Evolutionary conservation across 2,797 vertebrate species (phyloP).

Genomic region (Bovichtus diacanthus): DNA sequence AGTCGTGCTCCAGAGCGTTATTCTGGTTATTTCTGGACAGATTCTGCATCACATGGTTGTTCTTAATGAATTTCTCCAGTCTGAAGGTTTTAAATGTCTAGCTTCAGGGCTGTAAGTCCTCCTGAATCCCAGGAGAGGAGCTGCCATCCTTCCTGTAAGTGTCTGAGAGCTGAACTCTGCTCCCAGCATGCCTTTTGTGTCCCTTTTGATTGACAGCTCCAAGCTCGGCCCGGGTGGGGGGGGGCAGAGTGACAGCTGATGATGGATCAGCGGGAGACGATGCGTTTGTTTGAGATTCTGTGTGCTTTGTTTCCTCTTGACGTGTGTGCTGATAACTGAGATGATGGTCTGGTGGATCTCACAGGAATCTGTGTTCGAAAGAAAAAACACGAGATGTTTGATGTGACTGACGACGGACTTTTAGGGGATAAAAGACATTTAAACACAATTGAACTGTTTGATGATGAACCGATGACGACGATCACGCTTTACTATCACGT

Average conservation of each 20-base stretch:
- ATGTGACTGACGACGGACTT: not conserved
- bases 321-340: constrained; percentile 4
- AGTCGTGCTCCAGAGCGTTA: too few species aligned
- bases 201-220: constrained; percentile 40
- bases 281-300: not conserved
- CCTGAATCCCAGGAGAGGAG: not conserved
- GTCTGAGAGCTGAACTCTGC: constrained; percentile 45
- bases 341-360: not conserved
- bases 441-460: too few species aligned
- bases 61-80: too few species aligned
- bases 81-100: too few species aligned
- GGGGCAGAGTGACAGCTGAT: constrained; percentile 15
- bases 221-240: constrained; percentile 10
- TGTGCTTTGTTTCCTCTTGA: constrained; percentile 5
- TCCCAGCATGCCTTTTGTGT: constrained; percentile 22
- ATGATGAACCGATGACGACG: too few species aligned
- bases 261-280: constrained; percentile 35
- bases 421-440: too few species aligned
- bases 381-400: not conserved
- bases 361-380: not conserved
- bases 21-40: too few species aligned
- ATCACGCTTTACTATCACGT: too few species aligned
- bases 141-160: constrained; percentile 9
- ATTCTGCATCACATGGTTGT: too few species aligned
- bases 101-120: not conserved